Percentiles rank a stretch among this genome's conserved stretches.
phyloP scores from a whole-genome alignment of 2,113 vertebrate species.

The Pseudorectes ferrugineus region DNA sequence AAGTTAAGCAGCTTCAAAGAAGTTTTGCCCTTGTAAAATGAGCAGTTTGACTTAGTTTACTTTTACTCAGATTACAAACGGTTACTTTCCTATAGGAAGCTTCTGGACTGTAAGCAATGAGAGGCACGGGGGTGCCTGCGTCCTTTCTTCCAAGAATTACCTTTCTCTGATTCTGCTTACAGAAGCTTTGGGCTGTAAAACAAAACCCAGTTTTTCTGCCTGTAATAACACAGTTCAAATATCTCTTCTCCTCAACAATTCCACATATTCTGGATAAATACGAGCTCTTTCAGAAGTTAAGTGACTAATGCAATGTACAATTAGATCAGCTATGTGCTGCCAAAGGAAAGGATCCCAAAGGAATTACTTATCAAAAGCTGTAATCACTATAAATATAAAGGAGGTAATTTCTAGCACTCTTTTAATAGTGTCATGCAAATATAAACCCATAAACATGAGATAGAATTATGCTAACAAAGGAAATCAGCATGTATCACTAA shows the following conservation, averaged over 20 bases:
- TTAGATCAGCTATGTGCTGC: neutral
- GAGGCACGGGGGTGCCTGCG: neutral
- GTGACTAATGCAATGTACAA: neutral
- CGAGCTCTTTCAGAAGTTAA: neutral
- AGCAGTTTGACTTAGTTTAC: neutral
- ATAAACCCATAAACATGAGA: neutral
- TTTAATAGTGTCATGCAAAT: neutral
- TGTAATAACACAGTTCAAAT: neutral
- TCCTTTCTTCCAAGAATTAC: neutral
- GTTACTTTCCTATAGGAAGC: neutral
- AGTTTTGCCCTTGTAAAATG: neutral
- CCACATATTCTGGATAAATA: accelerated
- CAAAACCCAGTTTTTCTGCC: neutral
- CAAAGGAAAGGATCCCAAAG: neutral
- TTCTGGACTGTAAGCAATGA: neutral
- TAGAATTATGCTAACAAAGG: neutral
- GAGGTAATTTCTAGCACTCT: neutral
- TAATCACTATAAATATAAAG: neutral
- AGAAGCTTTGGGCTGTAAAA: neutral
- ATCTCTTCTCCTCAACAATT: neutral
- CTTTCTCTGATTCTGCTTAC: neutral
- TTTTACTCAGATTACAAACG: neutral
- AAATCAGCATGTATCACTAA: neutral
- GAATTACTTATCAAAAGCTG: neutral
- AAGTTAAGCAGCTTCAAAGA: neutral